Base-by-base conservation (phyloP, 2,888 invertebrate genomes). In the Nesidiocoris tenuis region DNA sequence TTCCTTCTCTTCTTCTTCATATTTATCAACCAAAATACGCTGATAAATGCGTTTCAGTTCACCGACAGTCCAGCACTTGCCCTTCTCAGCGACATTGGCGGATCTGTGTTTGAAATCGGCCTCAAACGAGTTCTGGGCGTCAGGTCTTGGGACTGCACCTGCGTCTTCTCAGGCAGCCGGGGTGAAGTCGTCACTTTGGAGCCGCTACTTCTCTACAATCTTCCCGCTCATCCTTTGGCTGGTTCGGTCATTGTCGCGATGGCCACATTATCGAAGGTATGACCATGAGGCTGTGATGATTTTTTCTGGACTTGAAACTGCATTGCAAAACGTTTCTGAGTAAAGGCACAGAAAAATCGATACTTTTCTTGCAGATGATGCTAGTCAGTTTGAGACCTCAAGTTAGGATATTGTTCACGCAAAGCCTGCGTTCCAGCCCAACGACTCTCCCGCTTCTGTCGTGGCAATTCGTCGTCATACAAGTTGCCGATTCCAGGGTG, bases 101-200 rank as follows among this genome's bases (percentile, higher is more conserved):
- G 98, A 0, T 98, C 96, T 0, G 97, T 98, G 0, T 98, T 96
- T 89, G 91, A 96, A 79, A 86, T 98, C 55, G 93, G 90, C 81
- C 96, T 97, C 82, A 94, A 93, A 59, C 87, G 96, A 76, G 90
- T 93, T 12, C 87, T 97, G 80, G 96, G 96, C 16, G 92, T 95
- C 55, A 87, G 96, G 61, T 91, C 93, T 0, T 94, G 94, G 83
- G 92, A 94, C 78, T 93, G 95, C 0, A 92, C 94, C 71, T 98
- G 98, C 83, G 86, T 99, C 17, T 99, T 99, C 84, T 97, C 98
- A 54, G 98, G 98, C 39, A 96, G 96, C 74, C 89, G 96, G 74
- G 99, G 99, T 0, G 99, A 99, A 87, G 95, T 95, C 63, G 91
- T 91, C 81, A 87, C 88, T 12, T 85, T 92, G 77, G 91, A 91